Evolutionary conservation across 2,797 vertebrate species (phyloP), one percentile per base, ranked within the genome.

Genomic region (Protonibea diacanthus): DNA sequence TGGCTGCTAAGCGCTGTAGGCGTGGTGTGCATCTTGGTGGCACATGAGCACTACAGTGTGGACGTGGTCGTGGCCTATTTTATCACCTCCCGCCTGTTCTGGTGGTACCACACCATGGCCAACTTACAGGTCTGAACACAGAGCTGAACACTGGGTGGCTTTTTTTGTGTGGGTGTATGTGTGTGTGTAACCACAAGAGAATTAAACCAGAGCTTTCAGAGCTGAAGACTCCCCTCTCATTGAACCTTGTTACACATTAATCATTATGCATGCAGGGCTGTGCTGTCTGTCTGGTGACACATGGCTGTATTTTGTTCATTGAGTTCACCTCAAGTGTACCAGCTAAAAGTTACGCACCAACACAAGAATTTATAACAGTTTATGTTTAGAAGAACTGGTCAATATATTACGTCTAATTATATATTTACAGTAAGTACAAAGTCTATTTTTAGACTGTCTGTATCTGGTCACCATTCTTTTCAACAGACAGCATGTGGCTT

Each of bases 101-200:
- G 98, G 97, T 99, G 97, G 97, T 99, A 99, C 92, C 98, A 99
- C 82, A 97, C 98, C 2, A 98, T 99, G 98, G 96, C 98, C 84
- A 98, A 98, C 60, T 92, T 98, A 87, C 97, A 98, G 96, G 98
- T 99, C 82, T 59, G 89, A 58, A 58, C 70, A 68, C 55, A 55
- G 25, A 68, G 52, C 44, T 27, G 9, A 18, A 60, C 53, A 48
- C 11, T 64, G 20, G 20, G 25, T 33, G 44, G 23, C 21, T 63
- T 17, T 55, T 40, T 78, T 55, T 67, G 76, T 55, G 40, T 51
- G 59, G 56, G 56, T 44, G n/a, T 76, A 56, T 67, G 72, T 79
- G 45, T 57, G 44, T 61, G 29, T 56, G 5, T 8, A 20, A 20
- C 12, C 27, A 9, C 18, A 40, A 59, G 9, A n/a, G n/a, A 12